Evolutionary conservation across 2,797 vertebrate genomes (phyloP), one percentile per base, ranked within the genome.

Genomic region (Heterohyrax brucei): DNA sequence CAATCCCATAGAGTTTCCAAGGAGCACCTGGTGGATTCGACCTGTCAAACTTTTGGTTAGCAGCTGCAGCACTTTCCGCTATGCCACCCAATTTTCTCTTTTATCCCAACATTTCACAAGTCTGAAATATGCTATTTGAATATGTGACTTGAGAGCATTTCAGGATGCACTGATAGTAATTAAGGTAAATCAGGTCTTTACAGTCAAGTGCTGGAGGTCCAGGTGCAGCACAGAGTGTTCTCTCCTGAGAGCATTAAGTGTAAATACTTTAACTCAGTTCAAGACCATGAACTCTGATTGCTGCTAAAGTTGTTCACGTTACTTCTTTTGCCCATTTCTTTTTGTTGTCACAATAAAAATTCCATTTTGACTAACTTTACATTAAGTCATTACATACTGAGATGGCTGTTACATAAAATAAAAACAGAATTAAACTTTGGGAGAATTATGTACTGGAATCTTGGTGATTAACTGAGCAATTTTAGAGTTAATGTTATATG

Each of bases 381-480:
- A 19, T 87, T 48, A 87, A 33, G 12, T 77, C 87, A 73, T 81
- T 82, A 64, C 2, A 78, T n/a, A 89, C 30, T 14, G 77, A 89
- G 19, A 70, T 10, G 7, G 9, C n/a, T 6, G 2, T 19, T n/a
- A 66, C 28, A 14, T 80, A 88, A 77, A 70, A 61, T 89, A 92
- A 79, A 83, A 46, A 83, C 53, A 21, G 7, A 92, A 85, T 2
- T 82, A 70, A 89, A 95, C 53, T 92, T 92, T 80, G 44, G 44
- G 70, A 78, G n/a, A 94, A 91, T 89, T 89, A 46, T 48, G 4
- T 78, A 53, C 24, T 84, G 33, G 46, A 87, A 92, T 48, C 48
- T 86, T 88, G 14, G 61, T 91, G 22, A 93, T 87, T 62, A 88
- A 72, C 12, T 72, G 39, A 81, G n/a, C 22, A 77, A 7, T 87